Evolutionary conservation across 2,888 invertebrate species (phyloP).

Genomic region (Perithous albicinctus): DNA sequence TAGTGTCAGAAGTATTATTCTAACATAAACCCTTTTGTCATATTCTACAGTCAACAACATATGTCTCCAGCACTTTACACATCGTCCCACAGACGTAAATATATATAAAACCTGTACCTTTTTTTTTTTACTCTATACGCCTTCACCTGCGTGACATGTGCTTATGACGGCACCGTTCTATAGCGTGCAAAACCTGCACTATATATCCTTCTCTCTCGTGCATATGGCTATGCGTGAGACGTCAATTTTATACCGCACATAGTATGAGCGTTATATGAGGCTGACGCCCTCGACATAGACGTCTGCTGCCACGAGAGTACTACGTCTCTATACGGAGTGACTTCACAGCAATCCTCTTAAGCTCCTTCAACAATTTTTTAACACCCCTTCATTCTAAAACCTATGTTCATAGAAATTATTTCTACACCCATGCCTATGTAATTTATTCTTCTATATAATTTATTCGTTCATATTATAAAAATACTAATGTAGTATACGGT

Average conservation of each 20-base stretch:
- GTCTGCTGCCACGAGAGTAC: neutral
- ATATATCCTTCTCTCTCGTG: constrained; percentile 33
- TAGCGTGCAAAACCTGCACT: neutral
- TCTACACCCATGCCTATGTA: neutral
- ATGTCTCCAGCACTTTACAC: neutral
- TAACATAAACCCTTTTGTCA: no score
- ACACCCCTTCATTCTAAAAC: neutral
- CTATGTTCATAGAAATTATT: neutral
- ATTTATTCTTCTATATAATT: neutral
- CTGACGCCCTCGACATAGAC: constrained; percentile 8
- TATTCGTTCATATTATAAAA: neutral
- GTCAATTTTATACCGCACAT: constrained; percentile 14
- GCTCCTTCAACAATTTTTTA: neutral
- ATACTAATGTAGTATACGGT: neutral
- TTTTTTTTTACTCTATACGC: constrained; percentile 21
- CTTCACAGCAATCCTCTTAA: neutral
- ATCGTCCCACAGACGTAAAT: neutral
- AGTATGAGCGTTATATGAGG: neutral
- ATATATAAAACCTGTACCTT: neutral
- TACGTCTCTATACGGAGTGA: constrained; percentile 4
- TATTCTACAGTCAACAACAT: neutral
- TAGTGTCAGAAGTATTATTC: no score
- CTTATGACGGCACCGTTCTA: constrained; percentile 22
- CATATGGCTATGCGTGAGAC: constrained; percentile 51
- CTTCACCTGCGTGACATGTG: constrained; percentile 45